phyloP scores from a whole-genome alignment of 2,113 vertebrate species.

The Entomyzon cyanotis region DNA sequence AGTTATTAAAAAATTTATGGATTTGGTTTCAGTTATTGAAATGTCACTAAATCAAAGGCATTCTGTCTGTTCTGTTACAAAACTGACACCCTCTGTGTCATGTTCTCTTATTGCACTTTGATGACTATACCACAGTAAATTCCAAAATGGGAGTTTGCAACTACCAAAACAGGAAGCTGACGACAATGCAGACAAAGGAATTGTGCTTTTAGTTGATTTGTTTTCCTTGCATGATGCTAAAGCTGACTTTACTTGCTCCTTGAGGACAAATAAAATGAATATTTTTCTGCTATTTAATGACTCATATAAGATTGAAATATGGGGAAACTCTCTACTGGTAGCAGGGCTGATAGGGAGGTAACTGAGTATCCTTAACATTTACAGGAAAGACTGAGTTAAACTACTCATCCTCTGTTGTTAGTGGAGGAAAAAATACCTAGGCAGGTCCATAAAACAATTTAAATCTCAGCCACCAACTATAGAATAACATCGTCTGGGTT shows the following conservation, averaged over 20 bases:
- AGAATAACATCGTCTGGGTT: not conserved
- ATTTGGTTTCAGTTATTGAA: conserved; percentile 37
- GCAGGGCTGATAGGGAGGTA: not conserved
- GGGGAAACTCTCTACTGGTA: not conserved
- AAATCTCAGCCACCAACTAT: not conserved
- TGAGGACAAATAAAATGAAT: not conserved
- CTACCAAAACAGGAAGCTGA: not conserved
- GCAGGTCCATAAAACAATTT: not conserved
- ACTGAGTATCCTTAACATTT: not conserved
- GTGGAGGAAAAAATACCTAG: not conserved
- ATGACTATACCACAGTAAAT: not conserved
- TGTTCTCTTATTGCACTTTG: not conserved
- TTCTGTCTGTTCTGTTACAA: not conserved
- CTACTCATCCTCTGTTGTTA: not conserved
- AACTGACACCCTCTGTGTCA: not conserved
- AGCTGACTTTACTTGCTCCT: not conserved
- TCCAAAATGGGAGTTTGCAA: not conserved
- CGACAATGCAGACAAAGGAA: not conserved
- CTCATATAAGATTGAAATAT: not conserved
- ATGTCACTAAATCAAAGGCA: not conserved
- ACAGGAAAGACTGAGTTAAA: not conserved
- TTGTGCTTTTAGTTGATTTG: not conserved
- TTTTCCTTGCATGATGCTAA: not conserved
- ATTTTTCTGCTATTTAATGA: not conserved
- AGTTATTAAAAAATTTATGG: not conserved